Base-by-base conservation (phyloP, 2,888 invertebrate species). In the Dryobota labecula region DNA sequence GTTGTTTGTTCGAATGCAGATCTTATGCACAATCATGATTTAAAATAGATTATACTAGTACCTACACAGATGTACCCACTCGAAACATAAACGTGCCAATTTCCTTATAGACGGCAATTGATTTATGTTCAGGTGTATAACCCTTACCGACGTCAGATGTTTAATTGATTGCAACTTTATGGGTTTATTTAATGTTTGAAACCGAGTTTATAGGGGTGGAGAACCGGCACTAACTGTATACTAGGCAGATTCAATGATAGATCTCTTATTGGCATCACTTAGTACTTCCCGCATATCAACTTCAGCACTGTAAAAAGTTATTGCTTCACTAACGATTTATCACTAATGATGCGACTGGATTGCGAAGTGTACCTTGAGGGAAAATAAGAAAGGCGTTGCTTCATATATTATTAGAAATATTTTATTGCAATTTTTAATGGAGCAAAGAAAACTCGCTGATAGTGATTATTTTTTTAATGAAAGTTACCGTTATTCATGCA, bases 81-180 rank as follows among this genome's bases (percentile, higher is more conserved):
- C 75, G 72, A 74, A 84, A 84, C 85, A 86, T 86, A 84, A 89
- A 86, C 81, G 80, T 75, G 77, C 80, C 80, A 75, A 86, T 87
- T 90, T 90, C 89, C 89, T 88, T 87, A 90, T 87, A 83, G 84
- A 80, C 80, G 77, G 78, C 84, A 86, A 87, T 89, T 88, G 85
- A 87, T 90, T 87, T 87, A 87, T 82, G 84, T 82, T 82, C 80
- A 81, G 78, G 71, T 78, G 57, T 83, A 86, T 81, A 78, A 74
- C 73, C 72, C 78, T 78, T 81, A 83, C 82, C 77, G 68, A 83
- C 83, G 77, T 82, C 78, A 84, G 82, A 86, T 86, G 79, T 87
- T 87, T 89, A 86, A 90, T 88, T 88, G 86, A 87, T 87, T 84
- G 78, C 83, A 78, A 83, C 83, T 90, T 90, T 90, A 90, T 84